Conservation (phyloP, 2,113 vertebrate genomes). For the Rhinichthys klamathensis region DNA sequence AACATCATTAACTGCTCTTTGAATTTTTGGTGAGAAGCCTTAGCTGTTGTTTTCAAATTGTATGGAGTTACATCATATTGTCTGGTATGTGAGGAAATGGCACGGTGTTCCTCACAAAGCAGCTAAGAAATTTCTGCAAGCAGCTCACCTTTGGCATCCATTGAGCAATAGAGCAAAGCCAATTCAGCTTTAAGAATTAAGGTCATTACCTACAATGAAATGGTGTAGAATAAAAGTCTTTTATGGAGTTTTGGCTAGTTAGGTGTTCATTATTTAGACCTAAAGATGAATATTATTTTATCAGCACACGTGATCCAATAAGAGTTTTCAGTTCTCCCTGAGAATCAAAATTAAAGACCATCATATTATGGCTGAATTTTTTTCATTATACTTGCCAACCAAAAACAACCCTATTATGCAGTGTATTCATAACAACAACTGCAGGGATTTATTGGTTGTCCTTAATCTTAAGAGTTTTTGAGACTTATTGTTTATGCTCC, state of each 20-base stretch:
- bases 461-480: neutral
- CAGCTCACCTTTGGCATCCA: neutral
- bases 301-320: neutral
- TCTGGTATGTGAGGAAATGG: neutral
- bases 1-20: neutral
- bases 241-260: neutral
- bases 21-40: neutral
- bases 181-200: slow-evolving; percentile 18
- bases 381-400: neutral
- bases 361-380: neutral
- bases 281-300: neutral
- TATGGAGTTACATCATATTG: neutral
- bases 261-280: neutral
- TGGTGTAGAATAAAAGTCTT: neutral
- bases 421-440: neutral
- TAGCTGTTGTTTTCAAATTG: neutral
- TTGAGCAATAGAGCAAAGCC: neutral
- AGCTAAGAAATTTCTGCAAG: slow-evolving; percentile 5
- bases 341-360: neutral
- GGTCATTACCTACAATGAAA: neutral
- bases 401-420: neutral
- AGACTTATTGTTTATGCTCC: neutral
- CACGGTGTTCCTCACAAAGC: neutral
- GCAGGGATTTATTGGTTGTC: neutral
- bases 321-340: neutral